Evolutionary conservation across 2,888 invertebrate genomes (phyloP).

Genomic region (Lasioglossum leucozonium): DNA sequence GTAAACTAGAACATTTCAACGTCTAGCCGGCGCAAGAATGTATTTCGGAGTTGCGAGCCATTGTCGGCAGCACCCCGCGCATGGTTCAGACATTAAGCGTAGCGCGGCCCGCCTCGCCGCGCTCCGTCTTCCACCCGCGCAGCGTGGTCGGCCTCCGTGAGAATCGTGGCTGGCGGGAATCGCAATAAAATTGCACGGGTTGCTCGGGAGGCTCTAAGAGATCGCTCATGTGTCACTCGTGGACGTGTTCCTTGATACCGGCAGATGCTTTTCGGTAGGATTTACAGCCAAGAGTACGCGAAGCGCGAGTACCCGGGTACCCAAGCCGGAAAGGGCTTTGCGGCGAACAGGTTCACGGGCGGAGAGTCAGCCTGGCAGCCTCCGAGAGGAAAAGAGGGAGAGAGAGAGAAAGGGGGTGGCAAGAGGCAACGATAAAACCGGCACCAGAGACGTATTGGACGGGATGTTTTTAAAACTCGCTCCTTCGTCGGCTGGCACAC

Average conservation of each 20-base stretch:
- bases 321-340: slow-evolving; percentile 51
- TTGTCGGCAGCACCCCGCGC: neutral
- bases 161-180: slow-evolving; percentile 20
- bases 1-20: too few species aligned
- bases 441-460: slow-evolving; percentile 61
- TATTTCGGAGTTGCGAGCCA: neutral
- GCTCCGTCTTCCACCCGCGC: neutral
- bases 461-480: slow-evolving; percentile 76
- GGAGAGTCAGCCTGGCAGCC: slow-evolving; percentile 32
- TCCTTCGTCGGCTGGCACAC: slow-evolving; percentile 67
- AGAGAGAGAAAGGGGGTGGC: slow-evolving; percentile 21
- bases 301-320: slow-evolving; percentile 55
- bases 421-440: slow-evolving; percentile 70
- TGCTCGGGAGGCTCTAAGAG: slow-evolving; percentile 48
- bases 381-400: neutral
- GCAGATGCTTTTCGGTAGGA: slow-evolving; percentile 65
- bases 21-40: neutral
- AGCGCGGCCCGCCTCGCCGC: neutral
- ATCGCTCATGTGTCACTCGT: slow-evolving; percentile 58
- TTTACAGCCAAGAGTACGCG: slow-evolving; percentile 66
- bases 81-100: neutral
- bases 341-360: slow-evolving; percentile 50
- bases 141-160: neutral
- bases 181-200: slow-evolving; percentile 55
- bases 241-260: slow-evolving; percentile 66